phyloP scores from a whole-genome alignment of 92 coral and sea anemone species.

The Anthopleura xanthogrammica region DNA sequence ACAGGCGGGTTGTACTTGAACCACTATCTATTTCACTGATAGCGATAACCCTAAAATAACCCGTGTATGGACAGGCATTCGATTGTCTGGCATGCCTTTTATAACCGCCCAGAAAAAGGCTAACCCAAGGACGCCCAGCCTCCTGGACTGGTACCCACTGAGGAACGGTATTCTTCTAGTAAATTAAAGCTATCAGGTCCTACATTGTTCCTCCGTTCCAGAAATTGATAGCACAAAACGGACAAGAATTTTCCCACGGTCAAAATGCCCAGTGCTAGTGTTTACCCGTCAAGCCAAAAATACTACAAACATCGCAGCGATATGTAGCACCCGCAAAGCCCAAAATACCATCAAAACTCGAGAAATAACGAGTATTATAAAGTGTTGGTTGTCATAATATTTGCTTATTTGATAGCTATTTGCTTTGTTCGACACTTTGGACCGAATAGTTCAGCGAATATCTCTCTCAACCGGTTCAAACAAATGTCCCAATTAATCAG shows the following conservation, averaged over 20 bases:
- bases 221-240: not conserved
- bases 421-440: conserved; percentile 9
- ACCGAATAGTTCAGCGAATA: not conserved
- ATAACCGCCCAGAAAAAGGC: not conserved
- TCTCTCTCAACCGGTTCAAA: not conserved
- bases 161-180: not conserved
- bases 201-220: not conserved
- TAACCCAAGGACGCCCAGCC: not conserved
- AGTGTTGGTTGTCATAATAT: conserved; percentile 9
- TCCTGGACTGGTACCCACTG: not conserved
- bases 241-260: conserved; percentile 22
- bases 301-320: not conserved
- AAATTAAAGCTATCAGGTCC: conserved; percentile 17
- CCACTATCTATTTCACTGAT: conserved; percentile 8
- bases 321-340: not conserved
- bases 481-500: not conserved
- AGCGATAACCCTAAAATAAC: conserved; percentile 9
- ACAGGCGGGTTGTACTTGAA: not conserved
- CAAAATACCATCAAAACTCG: not conserved
- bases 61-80: not conserved
- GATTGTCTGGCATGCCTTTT: not conserved
- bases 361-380: not conserved
- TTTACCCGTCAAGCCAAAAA: conserved; percentile 6
- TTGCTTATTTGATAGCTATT: conserved; percentile 7
- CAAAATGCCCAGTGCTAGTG: not conserved